Conservation (phyloP, 1,140 invertebrate genomes). For the Euura saliciscinereae region DNA sequence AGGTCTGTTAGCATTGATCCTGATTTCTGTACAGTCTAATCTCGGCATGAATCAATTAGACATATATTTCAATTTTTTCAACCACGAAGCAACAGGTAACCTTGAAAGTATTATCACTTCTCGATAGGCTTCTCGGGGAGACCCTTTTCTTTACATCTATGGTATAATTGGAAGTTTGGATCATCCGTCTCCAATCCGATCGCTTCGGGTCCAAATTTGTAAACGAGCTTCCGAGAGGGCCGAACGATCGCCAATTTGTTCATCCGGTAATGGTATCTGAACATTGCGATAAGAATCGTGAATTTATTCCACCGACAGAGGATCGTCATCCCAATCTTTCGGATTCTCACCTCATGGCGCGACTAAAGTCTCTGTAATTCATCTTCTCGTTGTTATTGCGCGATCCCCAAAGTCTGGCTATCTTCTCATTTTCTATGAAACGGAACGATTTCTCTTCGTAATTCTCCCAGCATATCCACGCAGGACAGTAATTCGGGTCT, state of each 20-base stretch:
- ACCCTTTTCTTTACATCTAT: too few species aligned
- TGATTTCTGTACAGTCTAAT: too few species aligned
- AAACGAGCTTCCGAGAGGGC: conserved; percentile 76
- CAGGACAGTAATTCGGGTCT: conserved; percentile 73
- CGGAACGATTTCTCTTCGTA: conserved; percentile 77
- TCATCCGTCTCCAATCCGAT: conserved; percentile 75
- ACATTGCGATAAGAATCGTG: conserved; percentile 27
- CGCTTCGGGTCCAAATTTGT: conserved; percentile 84
- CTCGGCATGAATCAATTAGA: too few species aligned
- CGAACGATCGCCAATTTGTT: conserved; percentile 81
- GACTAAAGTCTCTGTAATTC: conserved; percentile 87
- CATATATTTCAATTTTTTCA: too few species aligned
- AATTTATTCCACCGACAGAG: too few species aligned
- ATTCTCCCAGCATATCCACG: conserved; percentile 81
- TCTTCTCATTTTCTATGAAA: conserved; percentile 80
- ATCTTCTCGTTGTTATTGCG: conserved; percentile 74
- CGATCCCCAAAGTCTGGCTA: conserved; percentile 81
- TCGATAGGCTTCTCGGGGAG: too few species aligned
- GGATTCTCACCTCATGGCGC: conserved; percentile 76
- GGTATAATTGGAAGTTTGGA: conserved; percentile 62
- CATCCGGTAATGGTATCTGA: conserved; percentile 85
- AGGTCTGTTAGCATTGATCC: too few species aligned
- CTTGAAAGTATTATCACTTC: too few species aligned
- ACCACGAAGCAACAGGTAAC: too few species aligned
- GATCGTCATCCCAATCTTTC: too few species aligned